A percentile compares a stretch with the other conserved stretches of the same genome.
phyloP scores from a whole-genome alignment of 2,888 invertebrate species.

The Callosobruchus maculatus region DNA sequence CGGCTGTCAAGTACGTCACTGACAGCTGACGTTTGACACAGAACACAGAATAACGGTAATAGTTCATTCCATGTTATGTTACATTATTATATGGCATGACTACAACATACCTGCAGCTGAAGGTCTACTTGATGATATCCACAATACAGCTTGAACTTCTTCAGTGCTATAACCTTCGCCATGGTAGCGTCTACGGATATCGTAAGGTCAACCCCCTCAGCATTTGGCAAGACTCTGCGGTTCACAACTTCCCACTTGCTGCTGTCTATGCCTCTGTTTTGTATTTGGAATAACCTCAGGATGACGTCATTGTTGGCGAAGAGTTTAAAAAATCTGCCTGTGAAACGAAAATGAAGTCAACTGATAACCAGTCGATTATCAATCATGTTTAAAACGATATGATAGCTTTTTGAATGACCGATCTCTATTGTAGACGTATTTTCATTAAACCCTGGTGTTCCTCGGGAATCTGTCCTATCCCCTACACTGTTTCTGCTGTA shows the following conservation, averaged over 20 bases:
- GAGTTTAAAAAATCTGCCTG: background rate
- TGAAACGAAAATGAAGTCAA: background rate
- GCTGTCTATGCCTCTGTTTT: background rate
- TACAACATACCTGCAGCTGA: background rate
- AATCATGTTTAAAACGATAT: no score
- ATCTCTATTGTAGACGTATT: no score
- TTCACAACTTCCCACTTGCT: background rate
- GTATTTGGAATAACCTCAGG: background rate
- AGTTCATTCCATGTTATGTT: no score
- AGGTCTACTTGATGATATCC: background rate
- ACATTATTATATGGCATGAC: no score
- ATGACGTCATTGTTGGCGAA: background rate
- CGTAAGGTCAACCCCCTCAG: background rate
- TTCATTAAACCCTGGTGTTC: no score
- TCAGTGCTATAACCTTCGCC: background rate
- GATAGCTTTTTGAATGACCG: no score
- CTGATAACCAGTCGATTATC: no score
- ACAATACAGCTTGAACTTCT: background rate
- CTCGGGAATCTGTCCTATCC: no score
- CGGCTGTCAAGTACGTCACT: no score
- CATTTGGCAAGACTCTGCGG: background rate
- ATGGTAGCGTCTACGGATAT: background rate
- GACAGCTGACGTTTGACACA: no score
- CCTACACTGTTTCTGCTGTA: no score
- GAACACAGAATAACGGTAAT: no score